Percentiles rank a stretch among this genome's conserved stretches.
Evolutionary conservation across 2,888 invertebrate species (phyloP).

Genomic region (Campoletis raptor): DNA sequence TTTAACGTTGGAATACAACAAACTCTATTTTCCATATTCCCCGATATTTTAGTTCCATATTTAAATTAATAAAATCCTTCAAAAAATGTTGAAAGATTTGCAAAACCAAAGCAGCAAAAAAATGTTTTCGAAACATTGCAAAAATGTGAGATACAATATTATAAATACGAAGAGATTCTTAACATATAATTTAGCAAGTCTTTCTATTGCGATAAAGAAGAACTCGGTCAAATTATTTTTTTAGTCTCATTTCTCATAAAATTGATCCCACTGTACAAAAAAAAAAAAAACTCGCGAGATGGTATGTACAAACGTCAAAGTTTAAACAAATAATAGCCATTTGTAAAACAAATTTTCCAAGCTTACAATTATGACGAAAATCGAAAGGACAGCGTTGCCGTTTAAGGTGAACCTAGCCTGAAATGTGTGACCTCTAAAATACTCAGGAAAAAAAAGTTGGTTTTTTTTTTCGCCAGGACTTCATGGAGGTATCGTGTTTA

Average conservation of each 20-base stretch:
- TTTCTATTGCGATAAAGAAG: background rate
- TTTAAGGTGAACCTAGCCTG: background rate
- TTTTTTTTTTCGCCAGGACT: slow-evolving; percentile 15
- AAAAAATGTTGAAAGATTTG: background rate
- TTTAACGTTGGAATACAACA: background rate
- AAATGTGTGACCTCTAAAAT: background rate
- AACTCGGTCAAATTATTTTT: background rate
- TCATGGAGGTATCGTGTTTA: slow-evolving; percentile 41
- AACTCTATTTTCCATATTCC: background rate
- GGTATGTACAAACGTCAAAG: background rate
- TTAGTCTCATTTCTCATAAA: background rate
- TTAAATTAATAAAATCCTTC: background rate
- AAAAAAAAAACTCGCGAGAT: background rate
- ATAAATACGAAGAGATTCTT: too few relatives aligned
- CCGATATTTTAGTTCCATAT: background rate
- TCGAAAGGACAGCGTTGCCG: background rate
- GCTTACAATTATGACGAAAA: background rate
- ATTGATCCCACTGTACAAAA: background rate
- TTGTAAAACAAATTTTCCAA: background rate
- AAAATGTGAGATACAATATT: background rate
- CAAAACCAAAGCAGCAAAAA: background rate
- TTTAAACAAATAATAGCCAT: background rate
- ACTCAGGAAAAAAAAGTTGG: background rate
- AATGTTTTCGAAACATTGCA: background rate
- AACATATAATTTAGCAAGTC: too few relatives aligned